These are phyloP conservation scores for Coracias cyanogaster DNA, from an alignment of 2,797 vertebrate species.

Conservation along the genomic window DNA sequence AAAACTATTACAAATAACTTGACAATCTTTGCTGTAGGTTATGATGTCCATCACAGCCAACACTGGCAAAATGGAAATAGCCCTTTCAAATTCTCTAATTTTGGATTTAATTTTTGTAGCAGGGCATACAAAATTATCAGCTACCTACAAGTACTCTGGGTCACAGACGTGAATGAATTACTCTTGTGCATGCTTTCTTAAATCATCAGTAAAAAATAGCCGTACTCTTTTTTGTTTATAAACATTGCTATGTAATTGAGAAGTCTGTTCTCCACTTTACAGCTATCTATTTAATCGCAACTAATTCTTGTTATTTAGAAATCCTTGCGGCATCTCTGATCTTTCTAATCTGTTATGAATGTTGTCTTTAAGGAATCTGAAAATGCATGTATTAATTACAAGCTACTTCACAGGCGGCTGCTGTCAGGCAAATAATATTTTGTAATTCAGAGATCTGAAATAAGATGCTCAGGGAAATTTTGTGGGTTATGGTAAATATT, in stretches of 20 bases:
- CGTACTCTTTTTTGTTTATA: neutral
- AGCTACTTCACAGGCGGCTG: constrained; percentile 48
- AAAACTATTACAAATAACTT: neutral
- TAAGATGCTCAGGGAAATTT: constrained; percentile 48
- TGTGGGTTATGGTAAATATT: constrained; percentile 38
- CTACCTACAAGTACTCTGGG: neutral
- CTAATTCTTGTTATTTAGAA: constrained; percentile 11
- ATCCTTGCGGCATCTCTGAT: neutral
- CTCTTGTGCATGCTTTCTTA: neutral
- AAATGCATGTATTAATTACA: constrained; percentile 70
- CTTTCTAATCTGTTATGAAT: constrained; percentile 45
- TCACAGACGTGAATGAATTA: neutral
- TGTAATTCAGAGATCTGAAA: constrained; percentile 67
- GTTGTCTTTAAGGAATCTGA: constrained; percentile 60
- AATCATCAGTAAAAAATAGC: neutral
- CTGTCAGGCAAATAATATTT: constrained; percentile 38
- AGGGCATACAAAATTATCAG: neutral
- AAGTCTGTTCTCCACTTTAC: neutral
- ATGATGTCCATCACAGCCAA: neutral
- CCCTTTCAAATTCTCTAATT: neutral
- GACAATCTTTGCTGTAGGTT: neutral
- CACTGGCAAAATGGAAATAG: neutral
- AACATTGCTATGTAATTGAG: neutral
- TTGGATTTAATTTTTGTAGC: neutral
- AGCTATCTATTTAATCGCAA: constrained; percentile 16